Percentiles rank a stretch among this genome's conserved stretches.
These are phyloP conservation scores for Cynaeus angustus DNA, from an alignment of 2,888 invertebrate species.

Conservation along the genomic window DNA sequence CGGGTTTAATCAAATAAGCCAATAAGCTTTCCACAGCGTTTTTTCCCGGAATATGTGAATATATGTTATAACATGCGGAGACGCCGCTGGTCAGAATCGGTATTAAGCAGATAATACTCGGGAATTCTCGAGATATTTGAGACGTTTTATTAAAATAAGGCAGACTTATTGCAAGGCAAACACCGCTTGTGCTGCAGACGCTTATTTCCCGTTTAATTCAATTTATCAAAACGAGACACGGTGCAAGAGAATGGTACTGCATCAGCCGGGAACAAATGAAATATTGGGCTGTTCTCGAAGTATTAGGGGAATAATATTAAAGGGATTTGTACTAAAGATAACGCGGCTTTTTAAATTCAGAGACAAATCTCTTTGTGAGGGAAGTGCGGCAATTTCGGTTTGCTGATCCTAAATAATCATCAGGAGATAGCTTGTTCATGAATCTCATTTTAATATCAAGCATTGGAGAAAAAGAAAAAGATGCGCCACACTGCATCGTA, in stretches of 20 bases:
- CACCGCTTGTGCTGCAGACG: slow-evolving; percentile 40
- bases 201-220: slow-evolving; percentile 47
- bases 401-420: slow-evolving; percentile 33
- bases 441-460: slow-evolving; percentile 9
- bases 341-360: slow-evolving; percentile 47
- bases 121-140: slow-evolving; percentile 33
- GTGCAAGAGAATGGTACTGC: slow-evolving; percentile 43
- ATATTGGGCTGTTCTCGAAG: slow-evolving; percentile 48
- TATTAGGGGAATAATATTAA: slow-evolving; percentile 50
- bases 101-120: slow-evolving; percentile 31
- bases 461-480: no score
- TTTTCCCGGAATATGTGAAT: slow-evolving; percentile 35
- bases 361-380: slow-evolving; percentile 43
- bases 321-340: slow-evolving; percentile 51
- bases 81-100: slow-evolving; percentile 36
- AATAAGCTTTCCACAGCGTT: slow-evolving; percentile 34
- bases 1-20: slow-evolving; percentile 54
- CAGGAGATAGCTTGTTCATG: slow-evolving; percentile 16
- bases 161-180: slow-evolving; percentile 38
- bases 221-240: slow-evolving; percentile 46
- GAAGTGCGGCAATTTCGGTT: slow-evolving; percentile 30
- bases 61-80: slow-evolving; percentile 39
- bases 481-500: not conserved
- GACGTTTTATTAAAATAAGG: slow-evolving; percentile 47
- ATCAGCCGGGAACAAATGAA: slow-evolving; percentile 48